Evolutionary conservation across 2,797 vertebrate genomes (phyloP).

Genomic region (Rhinella marina): DNA sequence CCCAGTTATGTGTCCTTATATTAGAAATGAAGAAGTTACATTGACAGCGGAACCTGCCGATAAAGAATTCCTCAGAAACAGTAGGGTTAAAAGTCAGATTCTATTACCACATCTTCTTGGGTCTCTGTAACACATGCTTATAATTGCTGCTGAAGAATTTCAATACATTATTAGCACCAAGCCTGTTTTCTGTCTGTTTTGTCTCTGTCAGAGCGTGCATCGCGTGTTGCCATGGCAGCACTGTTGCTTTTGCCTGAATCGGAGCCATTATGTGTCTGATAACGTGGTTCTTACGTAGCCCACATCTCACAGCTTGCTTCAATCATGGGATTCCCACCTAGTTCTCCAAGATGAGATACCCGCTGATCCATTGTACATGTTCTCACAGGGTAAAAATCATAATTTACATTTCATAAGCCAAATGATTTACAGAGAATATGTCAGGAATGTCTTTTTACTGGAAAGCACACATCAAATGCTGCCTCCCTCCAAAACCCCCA

Average conservation of each 20-base stretch:
- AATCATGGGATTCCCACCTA: conserved; percentile 45
- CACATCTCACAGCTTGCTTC: neutral
- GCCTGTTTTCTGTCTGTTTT: conserved; percentile 21
- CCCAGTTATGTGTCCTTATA: too few species aligned
- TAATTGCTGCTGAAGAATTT: conserved; percentile 5
- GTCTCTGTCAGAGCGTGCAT: conserved; percentile 8
- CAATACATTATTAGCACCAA: conserved; percentile 27
- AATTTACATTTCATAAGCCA: neutral
- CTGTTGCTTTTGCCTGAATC: conserved; percentile 23
- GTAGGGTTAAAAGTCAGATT: neutral
- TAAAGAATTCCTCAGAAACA: neutral
- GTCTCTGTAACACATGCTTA: conserved; percentile 8
- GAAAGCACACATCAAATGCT: neutral
- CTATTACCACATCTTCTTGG: neutral
- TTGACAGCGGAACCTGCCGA: neutral
- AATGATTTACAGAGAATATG: neutral
- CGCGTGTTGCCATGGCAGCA: conserved; percentile 32
- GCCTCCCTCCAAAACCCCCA: neutral
- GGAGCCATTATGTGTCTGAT: conserved; percentile 29
- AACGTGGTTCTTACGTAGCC: conserved; percentile 19
- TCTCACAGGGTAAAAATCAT: neutral
- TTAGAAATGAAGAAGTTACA: neutral
- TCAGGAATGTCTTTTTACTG: neutral
- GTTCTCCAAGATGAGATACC: neutral
- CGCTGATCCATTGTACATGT: neutral